Percentiles rank a stretch among this genome's conserved stretches.
Conservation (phyloP, 2,113 vertebrate species). For the Setophaga petechia region DNA sequence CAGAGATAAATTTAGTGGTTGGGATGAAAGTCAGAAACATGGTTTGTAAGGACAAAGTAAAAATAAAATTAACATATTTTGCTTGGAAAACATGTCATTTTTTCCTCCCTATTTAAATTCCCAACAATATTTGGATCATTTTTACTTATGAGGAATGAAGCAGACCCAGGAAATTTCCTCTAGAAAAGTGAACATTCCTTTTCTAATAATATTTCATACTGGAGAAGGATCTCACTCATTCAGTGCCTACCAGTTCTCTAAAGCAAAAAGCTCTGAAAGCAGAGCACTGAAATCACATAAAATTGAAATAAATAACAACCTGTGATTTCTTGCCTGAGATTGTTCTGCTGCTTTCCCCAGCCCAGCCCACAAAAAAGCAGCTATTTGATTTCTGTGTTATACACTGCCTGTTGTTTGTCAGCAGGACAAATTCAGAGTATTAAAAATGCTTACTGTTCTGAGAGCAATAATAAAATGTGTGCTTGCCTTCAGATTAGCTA, state of each 20-base stretch:
- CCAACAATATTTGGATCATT: neutral
- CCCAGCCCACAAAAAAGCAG: neutral
- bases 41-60: neutral
- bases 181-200: neutral
- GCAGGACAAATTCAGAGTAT: slow-evolving; percentile 6
- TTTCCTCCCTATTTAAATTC: neutral
- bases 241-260: neutral
- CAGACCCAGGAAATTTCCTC: neutral
- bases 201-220: neutral
- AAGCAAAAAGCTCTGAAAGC: neutral
- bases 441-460: slow-evolving; percentile 40
- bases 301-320: slow-evolving; percentile 6
- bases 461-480: slow-evolving; percentile 21
- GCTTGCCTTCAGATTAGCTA: slow-evolving; percentile 17
- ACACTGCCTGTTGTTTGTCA: neutral
- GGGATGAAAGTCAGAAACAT: neutral
- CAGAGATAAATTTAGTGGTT: neutral
- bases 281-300: neutral
- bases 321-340: neutral
- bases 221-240: neutral
- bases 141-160: neutral
- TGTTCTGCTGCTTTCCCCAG: neutral
- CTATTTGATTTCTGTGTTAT: neutral
- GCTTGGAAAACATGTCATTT: neutral
- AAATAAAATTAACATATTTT: neutral